Evolutionary conservation across 2,797 vertebrate species (phyloP).

Genomic region (Monodelphis domestica): DNA sequence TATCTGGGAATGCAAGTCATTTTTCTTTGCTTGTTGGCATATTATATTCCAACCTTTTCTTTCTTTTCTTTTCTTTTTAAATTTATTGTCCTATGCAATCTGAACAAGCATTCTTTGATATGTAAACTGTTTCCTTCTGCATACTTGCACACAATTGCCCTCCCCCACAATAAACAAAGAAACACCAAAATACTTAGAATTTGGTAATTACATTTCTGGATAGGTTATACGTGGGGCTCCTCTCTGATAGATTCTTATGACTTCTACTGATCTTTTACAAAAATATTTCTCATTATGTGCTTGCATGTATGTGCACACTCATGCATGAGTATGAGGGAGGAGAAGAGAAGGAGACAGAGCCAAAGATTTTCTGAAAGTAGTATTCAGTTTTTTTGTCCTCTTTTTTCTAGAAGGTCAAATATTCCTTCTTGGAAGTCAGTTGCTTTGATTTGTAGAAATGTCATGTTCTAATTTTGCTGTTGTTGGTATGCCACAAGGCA

Average conservation of each 20-base stretch:
- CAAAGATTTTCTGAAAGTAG: not conserved
- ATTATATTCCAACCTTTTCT: not conserved
- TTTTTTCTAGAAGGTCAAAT: not conserved
- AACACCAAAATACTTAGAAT: not conserved
- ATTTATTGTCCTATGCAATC: not conserved
- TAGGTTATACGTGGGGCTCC: not conserved
- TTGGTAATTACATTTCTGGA: not conserved
- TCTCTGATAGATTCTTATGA: not conserved
- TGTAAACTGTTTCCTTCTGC: not conserved
- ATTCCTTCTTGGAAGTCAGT: not conserved
- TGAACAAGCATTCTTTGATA: not conserved
- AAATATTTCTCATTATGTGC: not conserved
- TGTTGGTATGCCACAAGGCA: not conserved
- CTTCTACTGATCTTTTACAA: not conserved
- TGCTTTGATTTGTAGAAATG: not conserved
- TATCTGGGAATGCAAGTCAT: not conserved
- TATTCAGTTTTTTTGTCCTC: not conserved
- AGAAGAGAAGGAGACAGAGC: not conserved
- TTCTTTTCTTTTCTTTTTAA: not conserved
- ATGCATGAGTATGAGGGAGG: too few species aligned
- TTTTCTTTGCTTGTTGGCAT: not conserved
- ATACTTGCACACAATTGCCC: too few species aligned
- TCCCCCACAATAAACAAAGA: too few species aligned
- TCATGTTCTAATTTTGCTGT: not conserved
- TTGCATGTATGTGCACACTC: too few species aligned